Evolutionary conservation across 2,797 vertebrate genomes (phyloP), one percentile per base, ranked within the genome.

Genomic region (Acridotheres tristis): DNA sequence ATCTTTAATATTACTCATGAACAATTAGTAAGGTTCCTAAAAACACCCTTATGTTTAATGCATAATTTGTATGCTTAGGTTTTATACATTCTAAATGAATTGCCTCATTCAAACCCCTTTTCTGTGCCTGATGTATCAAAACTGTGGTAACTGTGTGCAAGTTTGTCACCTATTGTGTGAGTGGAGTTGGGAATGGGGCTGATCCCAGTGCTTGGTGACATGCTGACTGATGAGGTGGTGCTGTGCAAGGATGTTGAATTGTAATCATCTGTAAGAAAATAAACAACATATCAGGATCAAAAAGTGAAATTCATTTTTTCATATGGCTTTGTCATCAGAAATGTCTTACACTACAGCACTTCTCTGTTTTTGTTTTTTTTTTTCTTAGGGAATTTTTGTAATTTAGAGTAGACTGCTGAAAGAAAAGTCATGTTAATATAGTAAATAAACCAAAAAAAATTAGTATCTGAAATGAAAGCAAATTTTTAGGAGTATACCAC

Each of bases 91-190:
- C 20, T 43, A 29, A 68, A 61, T 2, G 0, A 72, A 54, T 48
- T 57, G 61, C 18, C 61, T 84, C 18, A 13, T 36, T 79, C 21
- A 79, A 87, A 65, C 16, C 22, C 2, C 17, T 84, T 66, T 72
- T 57, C 77, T 73, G 34, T 63, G 86, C 38, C 48, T 61, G 19
- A 43, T 76, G 55, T 43, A 57, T 38, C 13, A 20, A 65, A 96
- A 51, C 9, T 96, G 92, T 3, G 0, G 25, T 65, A 94, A 85
- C 43, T 97, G 97, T 50, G 94, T 97, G 97, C 94, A 74, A 91
- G 95, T 96, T 94, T 97, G 97, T 98, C 97, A 98, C 98, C 98
- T 97, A 83, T 95, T 54, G 50, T 32, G 89, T 57, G 47, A 93
- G 50, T 62, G 90, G 61, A 50, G 86, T 1, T 48, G 85, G 27